Conservation (phyloP, 2,113 vertebrate genomes). For the Ptychochromis oligacanthus region DNA sequence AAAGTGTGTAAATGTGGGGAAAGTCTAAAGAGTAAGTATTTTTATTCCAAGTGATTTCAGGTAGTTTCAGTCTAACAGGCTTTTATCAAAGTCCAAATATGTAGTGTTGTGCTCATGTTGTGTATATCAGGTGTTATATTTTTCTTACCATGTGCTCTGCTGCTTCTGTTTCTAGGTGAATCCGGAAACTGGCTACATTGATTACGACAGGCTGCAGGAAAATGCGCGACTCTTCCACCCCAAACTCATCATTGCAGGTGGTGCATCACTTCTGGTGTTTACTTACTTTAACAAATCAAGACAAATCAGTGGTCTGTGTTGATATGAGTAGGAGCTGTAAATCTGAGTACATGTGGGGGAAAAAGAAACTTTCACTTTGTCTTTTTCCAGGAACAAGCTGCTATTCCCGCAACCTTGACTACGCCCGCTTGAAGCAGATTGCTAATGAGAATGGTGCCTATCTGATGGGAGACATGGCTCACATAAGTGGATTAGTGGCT, state of each 20-base stretch:
- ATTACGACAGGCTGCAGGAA: constrained; percentile 90
- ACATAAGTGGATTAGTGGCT: constrained; percentile 94
- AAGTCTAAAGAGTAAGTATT: background rate
- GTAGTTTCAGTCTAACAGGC: no score
- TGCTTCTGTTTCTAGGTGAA: constrained; percentile 84
- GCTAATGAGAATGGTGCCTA: constrained; percentile 86
- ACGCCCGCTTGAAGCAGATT: constrained; percentile 87
- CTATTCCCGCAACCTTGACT: constrained; percentile 95
- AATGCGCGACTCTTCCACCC: constrained; percentile 93
- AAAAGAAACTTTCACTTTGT: background rate
- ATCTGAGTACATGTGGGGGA: accelerated
- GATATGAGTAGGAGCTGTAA: background rate
- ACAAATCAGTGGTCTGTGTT: background rate
- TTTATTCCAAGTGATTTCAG: no score
- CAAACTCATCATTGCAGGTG: constrained; percentile 94
- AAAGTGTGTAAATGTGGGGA: background rate
- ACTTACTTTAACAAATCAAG: background rate
- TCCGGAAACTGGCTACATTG: constrained; percentile 90
- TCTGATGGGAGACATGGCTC: constrained; percentile 96
- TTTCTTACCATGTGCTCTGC: background rate
- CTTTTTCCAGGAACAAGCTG: constrained; percentile 88
- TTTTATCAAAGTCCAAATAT: background rate
- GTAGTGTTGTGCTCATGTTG: background rate
- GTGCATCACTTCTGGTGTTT: background rate
- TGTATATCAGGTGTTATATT: background rate